These are phyloP conservation scores for Mya arenaria DNA, from an alignment of 1,140 invertebrate genomes.

Conservation along the genomic window DNA sequence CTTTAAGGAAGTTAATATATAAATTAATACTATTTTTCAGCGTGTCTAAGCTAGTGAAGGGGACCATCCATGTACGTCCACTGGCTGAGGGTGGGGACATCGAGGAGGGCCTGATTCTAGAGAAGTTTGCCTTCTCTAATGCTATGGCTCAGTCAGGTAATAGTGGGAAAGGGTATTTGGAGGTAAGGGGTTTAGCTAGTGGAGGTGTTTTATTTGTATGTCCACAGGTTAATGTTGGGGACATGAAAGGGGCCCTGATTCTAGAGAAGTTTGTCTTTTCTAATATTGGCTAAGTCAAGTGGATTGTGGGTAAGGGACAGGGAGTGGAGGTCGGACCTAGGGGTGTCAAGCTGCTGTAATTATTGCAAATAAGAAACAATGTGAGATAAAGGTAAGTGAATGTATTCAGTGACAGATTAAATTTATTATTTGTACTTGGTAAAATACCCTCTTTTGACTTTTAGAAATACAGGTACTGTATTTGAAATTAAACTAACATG, in stretches of 20 bases:
- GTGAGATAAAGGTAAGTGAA: too few relatives aligned
- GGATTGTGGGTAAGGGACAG: too few relatives aligned
- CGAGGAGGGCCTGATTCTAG: slow-evolving; percentile 79
- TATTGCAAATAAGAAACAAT: too few relatives aligned
- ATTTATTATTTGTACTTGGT: too few relatives aligned
- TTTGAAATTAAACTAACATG: too few relatives aligned
- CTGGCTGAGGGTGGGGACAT: not conserved
- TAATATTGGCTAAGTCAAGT: slow-evolving; percentile 93
- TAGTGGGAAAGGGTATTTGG: too few relatives aligned
- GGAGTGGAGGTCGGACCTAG: too few relatives aligned
- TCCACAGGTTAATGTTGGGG: not conserved
- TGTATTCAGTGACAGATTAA: too few relatives aligned
- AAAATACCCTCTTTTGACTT: too few relatives aligned
- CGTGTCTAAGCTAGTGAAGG: not conserved
- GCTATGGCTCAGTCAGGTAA: slow-evolving; percentile 90
- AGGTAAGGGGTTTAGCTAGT: not conserved
- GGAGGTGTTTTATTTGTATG: slow-evolving; percentile 8
- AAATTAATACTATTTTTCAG: slow-evolving; percentile 56
- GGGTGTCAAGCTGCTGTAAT: too few relatives aligned
- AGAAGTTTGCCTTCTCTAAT: slow-evolving; percentile 93
- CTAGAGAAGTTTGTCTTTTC: slow-evolving; percentile 92
- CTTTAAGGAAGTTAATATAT: too few relatives aligned
- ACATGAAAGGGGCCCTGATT: slow-evolving; percentile 55
- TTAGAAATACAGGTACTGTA: too few relatives aligned
- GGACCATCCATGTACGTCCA: slow-evolving; percentile 15